Percentiles rank a stretch among this genome's conserved stretches.
These are phyloP conservation scores for Cheilosia impressa DNA, from an alignment of 2,888 invertebrate genomes.

Conservation along the genomic window DNA sequence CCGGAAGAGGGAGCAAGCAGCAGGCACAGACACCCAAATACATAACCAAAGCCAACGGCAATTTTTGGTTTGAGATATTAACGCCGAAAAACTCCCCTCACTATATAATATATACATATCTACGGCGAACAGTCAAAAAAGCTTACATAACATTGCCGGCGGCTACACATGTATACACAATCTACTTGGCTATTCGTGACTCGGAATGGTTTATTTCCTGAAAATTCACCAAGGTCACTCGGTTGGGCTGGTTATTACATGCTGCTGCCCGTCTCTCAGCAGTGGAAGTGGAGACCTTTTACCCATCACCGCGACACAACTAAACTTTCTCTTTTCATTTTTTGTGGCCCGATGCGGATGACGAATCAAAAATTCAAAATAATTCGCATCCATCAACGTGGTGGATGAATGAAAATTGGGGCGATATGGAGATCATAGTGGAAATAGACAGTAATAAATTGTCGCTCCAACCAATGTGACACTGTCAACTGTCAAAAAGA, in stretches of 20 bases:
- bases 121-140: constrained; percentile 5
- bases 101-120: background rate
- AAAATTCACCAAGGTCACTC: constrained; percentile 72
- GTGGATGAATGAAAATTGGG: constrained; percentile 23
- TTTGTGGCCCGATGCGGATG: constrained; percentile 15
- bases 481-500: constrained; percentile 33
- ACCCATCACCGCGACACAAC: constrained; percentile 1
- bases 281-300: constrained; percentile 22
- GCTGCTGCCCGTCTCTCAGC: constrained; percentile 5
- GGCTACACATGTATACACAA: constrained; percentile 44
- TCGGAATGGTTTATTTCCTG: constrained; percentile 68
- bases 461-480: constrained; percentile 24
- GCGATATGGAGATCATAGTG: constrained; percentile 2
- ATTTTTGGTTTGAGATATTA: constrained; percentile 19
- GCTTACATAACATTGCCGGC: constrained; percentile 64
- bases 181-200: constrained; percentile 66
- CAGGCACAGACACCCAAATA: constrained; percentile 34
- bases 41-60: constrained; percentile 28
- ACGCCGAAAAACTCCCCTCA: constrained; percentile 1
- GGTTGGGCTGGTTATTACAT: constrained; percentile 27
- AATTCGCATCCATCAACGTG: constrained; percentile 29
- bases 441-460: constrained; percentile 10
- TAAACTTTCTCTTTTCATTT: constrained; percentile 53
- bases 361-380: constrained; percentile 24
- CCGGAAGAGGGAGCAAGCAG: constrained; percentile 22